Base-by-base conservation (phyloP, 2,797 vertebrate species). In the Telmatherina bonti region DNA sequence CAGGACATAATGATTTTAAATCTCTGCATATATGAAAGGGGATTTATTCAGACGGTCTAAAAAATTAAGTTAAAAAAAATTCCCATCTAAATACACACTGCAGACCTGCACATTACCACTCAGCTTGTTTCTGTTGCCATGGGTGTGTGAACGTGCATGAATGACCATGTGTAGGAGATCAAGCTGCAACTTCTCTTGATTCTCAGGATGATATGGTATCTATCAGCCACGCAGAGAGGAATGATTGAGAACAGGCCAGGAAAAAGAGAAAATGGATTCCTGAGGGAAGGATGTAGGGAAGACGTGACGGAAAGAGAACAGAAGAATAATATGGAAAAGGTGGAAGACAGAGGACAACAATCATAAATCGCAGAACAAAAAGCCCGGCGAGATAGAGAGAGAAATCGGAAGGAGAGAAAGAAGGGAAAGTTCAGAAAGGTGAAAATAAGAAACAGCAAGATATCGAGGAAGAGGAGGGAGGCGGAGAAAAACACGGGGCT, bases 141-240 rank as follows among this genome's bases (percentile, higher is more conserved):
- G 47, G 56, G 24, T 62, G 67, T 68, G 73, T 76, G 56, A 70
- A 74, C 61, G 67, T 82, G 77, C 51, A 53, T 84, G 78, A 79
- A 76, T 63, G 83, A 68, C 74, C 51, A 51, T 63, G 49, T 81
- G 76, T 81, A 74, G 80, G 81, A 77, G 75, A 82, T 70, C 63
- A 27, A 49, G 70, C 61, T 64, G 70, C 90, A 92, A 77, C 70
- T 75, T 76, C 84, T 91, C 92, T 89, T 93, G 91, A 93, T 94
- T 90, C 83, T 74, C 49, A 43, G 66, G 81, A 70, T 31, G 86
- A 92, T 88, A 90, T 81, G 87, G 84, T 85, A 72, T 92, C 88
- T 88, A 92, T 92, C 89, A 89, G 76, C 70, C 74, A 55, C 73
- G 78, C 81, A 85, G 81, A 87, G 72, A 74, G 68, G 71, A 78